These are phyloP conservation scores for Coregonus ussuriensis DNA, from an alignment of 2,797 vertebrate species.

Conservation along the genomic window DNA sequence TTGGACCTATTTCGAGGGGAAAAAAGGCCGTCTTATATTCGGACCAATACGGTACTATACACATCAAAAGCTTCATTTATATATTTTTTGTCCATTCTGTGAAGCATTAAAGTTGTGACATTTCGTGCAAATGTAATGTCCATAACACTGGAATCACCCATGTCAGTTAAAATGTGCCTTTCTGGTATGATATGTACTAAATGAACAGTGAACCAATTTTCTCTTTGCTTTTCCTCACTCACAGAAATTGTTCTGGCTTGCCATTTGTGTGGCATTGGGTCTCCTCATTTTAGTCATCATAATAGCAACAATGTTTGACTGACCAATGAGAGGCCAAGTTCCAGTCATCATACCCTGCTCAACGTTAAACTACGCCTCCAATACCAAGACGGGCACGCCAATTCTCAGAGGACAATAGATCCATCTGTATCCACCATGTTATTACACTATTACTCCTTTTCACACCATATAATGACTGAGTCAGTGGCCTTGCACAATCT, in stretches of 20 bases:
- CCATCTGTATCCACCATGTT: not conserved
- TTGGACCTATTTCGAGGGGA: too few species aligned
- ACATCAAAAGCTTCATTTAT: too few species aligned
- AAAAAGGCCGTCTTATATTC: too few species aligned
- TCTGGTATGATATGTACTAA: not conserved
- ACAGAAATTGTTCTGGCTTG: slow-evolving; percentile 84
- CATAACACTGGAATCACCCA: too few species aligned
- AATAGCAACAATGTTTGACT: slow-evolving; percentile 68
- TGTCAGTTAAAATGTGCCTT: too few species aligned
- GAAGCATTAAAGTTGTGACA: too few species aligned
- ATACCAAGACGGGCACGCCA: not conserved
- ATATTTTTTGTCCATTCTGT: too few species aligned
- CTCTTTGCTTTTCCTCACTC: slow-evolving; percentile 42
- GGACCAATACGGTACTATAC: too few species aligned
- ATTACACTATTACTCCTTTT: not conserved
- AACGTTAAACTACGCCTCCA: not conserved
- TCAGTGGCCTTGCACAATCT: not conserved
- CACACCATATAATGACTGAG: not conserved
- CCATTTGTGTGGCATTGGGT: slow-evolving; percentile 76
- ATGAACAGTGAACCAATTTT: not conserved
- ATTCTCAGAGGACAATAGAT: not conserved
- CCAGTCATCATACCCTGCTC: not conserved
- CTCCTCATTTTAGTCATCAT: slow-evolving; percentile 84
- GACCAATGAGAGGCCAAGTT: slow-evolving; percentile 20
- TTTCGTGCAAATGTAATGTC: too few species aligned